Evolutionary conservation across 2,113 vertebrate genomes (phyloP).

Genomic region (Thunnus thynnus): DNA sequence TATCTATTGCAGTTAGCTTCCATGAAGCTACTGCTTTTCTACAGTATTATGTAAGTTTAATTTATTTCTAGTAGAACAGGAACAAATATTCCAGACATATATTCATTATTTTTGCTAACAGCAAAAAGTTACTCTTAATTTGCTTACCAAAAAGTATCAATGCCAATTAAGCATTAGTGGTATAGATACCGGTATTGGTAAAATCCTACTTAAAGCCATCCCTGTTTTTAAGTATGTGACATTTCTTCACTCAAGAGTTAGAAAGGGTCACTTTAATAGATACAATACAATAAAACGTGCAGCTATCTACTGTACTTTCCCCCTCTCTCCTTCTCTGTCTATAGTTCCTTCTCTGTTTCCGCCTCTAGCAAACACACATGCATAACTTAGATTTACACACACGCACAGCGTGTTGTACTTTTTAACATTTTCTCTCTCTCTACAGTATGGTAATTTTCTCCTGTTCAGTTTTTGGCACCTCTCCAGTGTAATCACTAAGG

Average conservation of each 20-base stretch:
- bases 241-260: neutral
- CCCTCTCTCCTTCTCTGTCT: neutral
- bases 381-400: neutral
- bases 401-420: slow-evolving; percentile 16
- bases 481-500: slow-evolving; percentile 63
- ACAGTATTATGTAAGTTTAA: neutral
- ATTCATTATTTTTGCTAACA: neutral
- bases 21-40: neutral
- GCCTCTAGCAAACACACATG: slow-evolving; percentile 28
- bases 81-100: neutral
- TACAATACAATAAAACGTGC: slow-evolving; percentile 29
- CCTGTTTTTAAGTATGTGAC: slow-evolving; percentile 1
- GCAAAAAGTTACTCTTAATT: neutral
- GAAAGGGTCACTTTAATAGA: slow-evolving; percentile 3
- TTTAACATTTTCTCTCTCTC: slow-evolving; percentile 32
- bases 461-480: slow-evolving; percentile 52
- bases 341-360: neutral
- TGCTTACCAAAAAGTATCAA: too few species aligned
- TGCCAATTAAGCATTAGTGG: too few species aligned
- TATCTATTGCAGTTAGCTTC: neutral
- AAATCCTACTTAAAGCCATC: neutral
- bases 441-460: slow-evolving; percentile 52
- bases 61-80: neutral
- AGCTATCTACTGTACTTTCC: neutral
- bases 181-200: too few species aligned